Evolutionary conservation across 2,888 invertebrate species (phyloP), one percentile per base, ranked within the genome.

Genomic region (Acleris cristana): DNA sequence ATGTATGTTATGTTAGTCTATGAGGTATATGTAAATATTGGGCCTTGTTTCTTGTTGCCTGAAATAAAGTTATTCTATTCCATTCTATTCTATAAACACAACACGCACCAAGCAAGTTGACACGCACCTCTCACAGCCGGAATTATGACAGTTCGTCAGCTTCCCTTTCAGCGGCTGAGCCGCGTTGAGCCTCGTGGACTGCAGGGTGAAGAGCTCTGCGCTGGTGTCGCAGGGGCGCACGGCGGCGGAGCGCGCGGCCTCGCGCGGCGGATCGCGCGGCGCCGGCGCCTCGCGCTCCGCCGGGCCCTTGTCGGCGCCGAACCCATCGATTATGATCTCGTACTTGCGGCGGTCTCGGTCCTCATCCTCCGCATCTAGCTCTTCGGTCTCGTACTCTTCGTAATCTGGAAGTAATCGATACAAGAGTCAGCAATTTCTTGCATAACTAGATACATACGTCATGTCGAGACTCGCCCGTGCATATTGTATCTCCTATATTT

Each of bases 131-230:
- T 97, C 97, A 82, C 98, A 98, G 70, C 97, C 97, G 52, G 96
- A 97, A 65, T 95, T 95, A 80, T 97, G 97, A 82, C 97, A 98
- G 84, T 97, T 98, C 49, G 97, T 97, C 54, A 97, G 93, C 87
- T 97, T 97, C 64, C 97, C 98, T 90, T 97, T 98, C 3, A 97
- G 92, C 34, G 97, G 97, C 88, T 97, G 97, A 73, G 96, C 96
- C 76, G 96, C 96, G 78, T 96, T 97, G 51, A 97, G 94, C 72
- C 96, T 93, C 30, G 96, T 95, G 0, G 97, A 96, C 85, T 97
- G 97, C 49, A 97, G 86, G 69, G 96, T 95, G 86, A 97, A 98
- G 44, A 98, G 94, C 84, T 98, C 97, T 0, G 97, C 97, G 83
- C 96, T 96, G 74, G 97, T 95, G 86, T 98, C 98, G 82, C 98